These are phyloP conservation scores for Enteromius afrohamiltoni DNA, from an alignment of 2,797 vertebrate species.

Conservation along the genomic window DNA sequence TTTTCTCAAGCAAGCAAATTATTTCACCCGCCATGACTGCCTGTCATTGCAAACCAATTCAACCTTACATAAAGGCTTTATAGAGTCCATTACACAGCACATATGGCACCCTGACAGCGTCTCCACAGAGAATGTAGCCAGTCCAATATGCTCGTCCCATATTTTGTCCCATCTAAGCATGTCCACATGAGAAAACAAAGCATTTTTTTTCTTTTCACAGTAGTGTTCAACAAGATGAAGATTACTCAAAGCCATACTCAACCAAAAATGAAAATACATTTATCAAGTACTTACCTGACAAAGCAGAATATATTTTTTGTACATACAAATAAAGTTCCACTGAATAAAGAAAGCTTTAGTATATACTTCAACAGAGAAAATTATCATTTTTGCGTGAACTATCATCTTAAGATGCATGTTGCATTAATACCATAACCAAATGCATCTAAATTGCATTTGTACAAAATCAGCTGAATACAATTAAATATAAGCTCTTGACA, in stretches of 20 bases:
- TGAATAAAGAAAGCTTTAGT: background rate
- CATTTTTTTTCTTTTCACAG: background rate
- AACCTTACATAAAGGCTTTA: constrained; percentile 40
- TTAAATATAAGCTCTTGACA: background rate
- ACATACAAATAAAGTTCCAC: background rate
- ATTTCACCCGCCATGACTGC: constrained; percentile 26
- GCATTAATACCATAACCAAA: background rate
- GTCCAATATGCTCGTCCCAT: constrained; percentile 63
- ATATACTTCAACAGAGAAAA: background rate
- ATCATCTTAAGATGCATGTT: background rate
- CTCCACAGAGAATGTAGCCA: constrained; percentile 49
- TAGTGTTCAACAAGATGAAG: background rate
- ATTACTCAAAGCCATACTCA: background rate
- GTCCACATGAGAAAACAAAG: constrained; percentile 18
- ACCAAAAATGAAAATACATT: background rate
- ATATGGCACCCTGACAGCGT: constrained; percentile 55
- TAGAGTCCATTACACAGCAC: constrained; percentile 42
- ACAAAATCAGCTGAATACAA: background rate
- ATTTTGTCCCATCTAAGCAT: constrained; percentile 30
- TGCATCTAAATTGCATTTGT: background rate
- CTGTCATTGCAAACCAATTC: constrained; percentile 40
- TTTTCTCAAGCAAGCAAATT: constrained; percentile 25
- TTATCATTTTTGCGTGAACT: background rate
- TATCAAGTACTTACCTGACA: background rate
- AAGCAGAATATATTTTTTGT: background rate